Base-by-base conservation (phyloP, 2,888 invertebrate species). In the Anthoptus insignis region DNA sequence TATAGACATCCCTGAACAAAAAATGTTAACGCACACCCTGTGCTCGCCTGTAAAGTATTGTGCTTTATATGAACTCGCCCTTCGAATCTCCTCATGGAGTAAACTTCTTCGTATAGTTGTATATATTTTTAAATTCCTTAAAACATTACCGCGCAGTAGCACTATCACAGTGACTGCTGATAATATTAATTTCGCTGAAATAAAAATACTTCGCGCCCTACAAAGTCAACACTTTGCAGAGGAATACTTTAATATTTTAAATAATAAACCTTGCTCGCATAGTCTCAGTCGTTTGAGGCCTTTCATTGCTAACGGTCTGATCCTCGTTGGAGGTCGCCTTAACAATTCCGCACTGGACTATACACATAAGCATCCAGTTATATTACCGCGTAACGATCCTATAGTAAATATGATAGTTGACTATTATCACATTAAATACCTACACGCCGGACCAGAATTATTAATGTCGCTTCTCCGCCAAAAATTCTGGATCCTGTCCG, bases 401-500 rank as follows among this genome's bases (percentile, higher is more conserved):
- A 24, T 68, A 21, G 45, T 53, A 1, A 24, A 66, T 22, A 13
- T 66, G n/a, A 58, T 66, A 14, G 47, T 67, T n/a, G 67, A 67
- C 50, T 56, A 54, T 49, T 59, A 64, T 53, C 64, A 67, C 27
- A 37, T 54, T 11, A 64, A 56, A 59, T 37, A 67, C 54, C 24
- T 59, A 49, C 67, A 65, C 50, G 64, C 68, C 37, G 65, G 63
- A 16, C 59, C 68, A 21, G 65, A 59, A 57, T 47, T 63, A 34
- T 50, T 68, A 32, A 64, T 64, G 50, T 65, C 68, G 13, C 4
- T 68, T 3, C 29, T 59, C 0, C 57, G 68, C 24, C 59, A 63
- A 37, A 59, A 59, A 34, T 68, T 49, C 39, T 68, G 68, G 65
- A 63, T 65, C 42, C 22, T 65, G 22, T 59, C 65, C 11, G 63